These are phyloP conservation scores for Oncorhynchus nerka DNA, from an alignment of 2,113 vertebrate genomes.

Conservation along the genomic window DNA sequence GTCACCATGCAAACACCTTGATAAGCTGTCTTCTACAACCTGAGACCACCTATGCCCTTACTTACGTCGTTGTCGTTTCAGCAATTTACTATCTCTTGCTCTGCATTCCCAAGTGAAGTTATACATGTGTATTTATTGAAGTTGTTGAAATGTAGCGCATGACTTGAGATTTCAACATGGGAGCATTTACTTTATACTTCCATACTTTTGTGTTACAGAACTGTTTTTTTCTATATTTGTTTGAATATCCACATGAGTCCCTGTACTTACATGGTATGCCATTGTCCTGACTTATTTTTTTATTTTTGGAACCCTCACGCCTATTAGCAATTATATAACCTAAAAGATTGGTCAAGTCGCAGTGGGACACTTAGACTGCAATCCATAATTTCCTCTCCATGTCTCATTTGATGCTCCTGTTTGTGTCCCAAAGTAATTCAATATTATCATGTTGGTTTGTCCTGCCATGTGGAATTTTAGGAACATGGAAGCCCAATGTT, in stretches of 20 bases:
- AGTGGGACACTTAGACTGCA: background rate
- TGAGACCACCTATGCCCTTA: conserved; percentile 11
- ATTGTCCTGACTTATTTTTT: background rate
- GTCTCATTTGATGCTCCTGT: too few relatives aligned
- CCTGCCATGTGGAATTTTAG: background rate
- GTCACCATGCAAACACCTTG: background rate
- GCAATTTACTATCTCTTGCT: background rate
- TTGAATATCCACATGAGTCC: background rate
- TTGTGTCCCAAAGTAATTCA: background rate
- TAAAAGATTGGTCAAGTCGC: background rate
- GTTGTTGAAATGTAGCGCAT: conserved; percentile 39
- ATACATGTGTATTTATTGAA: conserved; percentile 51
- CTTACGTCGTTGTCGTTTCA: background rate
- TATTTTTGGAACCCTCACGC: background rate
- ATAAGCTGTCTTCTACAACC: too few relatives aligned
- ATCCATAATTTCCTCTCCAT: background rate
- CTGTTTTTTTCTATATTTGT: background rate
- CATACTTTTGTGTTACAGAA: conserved; percentile 1
- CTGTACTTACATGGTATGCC: background rate
- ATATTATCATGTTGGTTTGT: background rate
- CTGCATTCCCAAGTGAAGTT: background rate
- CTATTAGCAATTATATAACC: background rate
- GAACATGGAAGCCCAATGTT: background rate
- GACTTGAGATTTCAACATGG: conserved; percentile 26
- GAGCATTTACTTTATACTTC: conserved; percentile 8